phyloP scores from a whole-genome alignment of 2,888 invertebrate species.

The Empis livida region DNA sequence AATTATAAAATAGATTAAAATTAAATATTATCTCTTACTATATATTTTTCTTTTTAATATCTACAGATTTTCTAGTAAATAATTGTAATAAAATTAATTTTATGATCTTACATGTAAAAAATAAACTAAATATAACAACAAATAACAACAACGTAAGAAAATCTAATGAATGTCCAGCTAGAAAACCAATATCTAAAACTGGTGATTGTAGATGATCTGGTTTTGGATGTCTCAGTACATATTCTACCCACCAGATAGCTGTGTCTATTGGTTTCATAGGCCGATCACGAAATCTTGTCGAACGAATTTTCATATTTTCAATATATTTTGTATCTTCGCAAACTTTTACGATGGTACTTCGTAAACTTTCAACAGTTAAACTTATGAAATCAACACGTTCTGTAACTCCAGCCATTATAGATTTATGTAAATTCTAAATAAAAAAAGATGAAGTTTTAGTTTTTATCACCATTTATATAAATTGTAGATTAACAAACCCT shows the following conservation, averaged over 20 bases:
- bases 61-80: too few species aligned
- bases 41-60: too few species aligned
- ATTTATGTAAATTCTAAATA: background rate
- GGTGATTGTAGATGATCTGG: slow-evolving; percentile 38
- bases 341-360: slow-evolving; percentile 7
- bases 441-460: too few species aligned
- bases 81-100: background rate
- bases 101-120: background rate
- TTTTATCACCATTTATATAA: too few species aligned
- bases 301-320: slow-evolving; percentile 27
- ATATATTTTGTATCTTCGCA: background rate
- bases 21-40: too few species aligned
- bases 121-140: background rate
- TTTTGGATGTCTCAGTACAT: slow-evolving; percentile 40
- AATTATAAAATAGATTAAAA: too few species aligned
- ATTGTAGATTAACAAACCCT: slow-evolving; percentile 6
- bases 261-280: slow-evolving; percentile 42
- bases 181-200: slow-evolving; percentile 34
- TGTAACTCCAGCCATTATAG: background rate
- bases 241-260: slow-evolving; percentile 49
- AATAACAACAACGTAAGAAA: slow-evolving; percentile 17
- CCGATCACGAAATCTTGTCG: slow-evolving; percentile 37
- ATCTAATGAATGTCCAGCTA: slow-evolving; percentile 36
- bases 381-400: background rate
- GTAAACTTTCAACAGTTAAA: slow-evolving; percentile 4